Evolutionary conservation across 2,888 invertebrate species (phyloP).

Genomic region (Metellina segmentata): DNA sequence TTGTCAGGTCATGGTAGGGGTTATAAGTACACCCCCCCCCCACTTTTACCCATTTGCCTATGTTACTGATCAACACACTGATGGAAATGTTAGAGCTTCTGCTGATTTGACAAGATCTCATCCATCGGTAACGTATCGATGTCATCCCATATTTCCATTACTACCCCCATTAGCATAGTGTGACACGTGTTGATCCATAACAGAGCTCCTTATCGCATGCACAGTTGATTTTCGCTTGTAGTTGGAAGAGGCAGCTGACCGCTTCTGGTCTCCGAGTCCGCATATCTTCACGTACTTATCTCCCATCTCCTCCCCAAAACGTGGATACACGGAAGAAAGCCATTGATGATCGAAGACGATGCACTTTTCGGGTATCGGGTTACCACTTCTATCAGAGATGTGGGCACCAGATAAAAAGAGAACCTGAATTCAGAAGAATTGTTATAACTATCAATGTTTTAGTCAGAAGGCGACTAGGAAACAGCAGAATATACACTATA

Average conservation of each 20-base stretch:
- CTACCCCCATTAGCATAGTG: not conserved
- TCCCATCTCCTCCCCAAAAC: not conserved
- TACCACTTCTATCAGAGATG: not conserved
- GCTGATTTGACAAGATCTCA: too few species aligned
- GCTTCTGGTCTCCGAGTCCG: not conserved
- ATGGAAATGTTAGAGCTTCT: too few species aligned
- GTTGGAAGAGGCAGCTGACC: too few species aligned
- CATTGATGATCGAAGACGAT: constrained; percentile 8
- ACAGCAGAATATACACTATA: too few species aligned
- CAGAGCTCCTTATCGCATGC: not conserved
- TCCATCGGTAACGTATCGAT: too few species aligned
- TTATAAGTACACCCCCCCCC: too few species aligned
- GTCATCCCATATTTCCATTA: not conserved
- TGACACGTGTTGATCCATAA: not conserved
- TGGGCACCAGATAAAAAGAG: not conserved
- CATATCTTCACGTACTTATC: constrained; percentile 45
- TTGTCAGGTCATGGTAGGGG: too few species aligned
- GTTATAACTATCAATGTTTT: not conserved
- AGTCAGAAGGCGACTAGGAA: too few species aligned
- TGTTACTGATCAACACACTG: too few species aligned
- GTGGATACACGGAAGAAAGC: constrained; percentile 46
- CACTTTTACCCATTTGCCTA: too few species aligned
- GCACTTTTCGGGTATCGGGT: not conserved
- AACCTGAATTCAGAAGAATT: not conserved
- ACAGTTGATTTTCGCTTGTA: too few species aligned